Conservation (phyloP, 2,888 invertebrate genomes). For the Watsonalla binaria region DNA sequence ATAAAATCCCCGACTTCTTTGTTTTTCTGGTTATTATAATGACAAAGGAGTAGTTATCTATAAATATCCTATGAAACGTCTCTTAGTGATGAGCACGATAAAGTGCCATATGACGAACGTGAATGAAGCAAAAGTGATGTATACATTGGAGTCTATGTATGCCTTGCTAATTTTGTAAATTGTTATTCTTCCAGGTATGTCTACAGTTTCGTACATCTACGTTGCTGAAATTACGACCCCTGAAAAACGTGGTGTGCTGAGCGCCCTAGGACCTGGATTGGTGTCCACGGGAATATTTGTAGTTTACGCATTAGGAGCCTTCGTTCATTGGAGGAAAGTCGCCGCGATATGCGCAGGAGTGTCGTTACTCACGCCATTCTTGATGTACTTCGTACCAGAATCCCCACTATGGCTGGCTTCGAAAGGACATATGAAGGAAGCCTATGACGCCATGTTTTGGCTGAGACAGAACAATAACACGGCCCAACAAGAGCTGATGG, state of each 20-base stretch:
- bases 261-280: conserved; percentile 83
- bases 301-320: conserved; percentile 83
- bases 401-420: conserved; percentile 84
- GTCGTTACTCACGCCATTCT: conserved; percentile 74
- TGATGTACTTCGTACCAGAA: conserved; percentile 82
- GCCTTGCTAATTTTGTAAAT: conserved; percentile 5
- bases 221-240: conserved; percentile 84
- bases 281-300: conserved; percentile 85
- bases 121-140: too few species aligned
- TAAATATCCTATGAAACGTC: too few species aligned
- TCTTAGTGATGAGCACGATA: too few species aligned
- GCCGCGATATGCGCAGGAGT: conserved; percentile 81
- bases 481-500: conserved; percentile 81
- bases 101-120: too few species aligned
- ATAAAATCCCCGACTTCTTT: too few species aligned
- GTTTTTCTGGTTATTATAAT: too few species aligned
- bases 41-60: too few species aligned
- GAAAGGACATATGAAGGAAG: conserved; percentile 78
- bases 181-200: conserved; percentile 78
- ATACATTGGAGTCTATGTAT: too few species aligned
- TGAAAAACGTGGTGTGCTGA: conserved; percentile 82
- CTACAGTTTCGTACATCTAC: conserved; percentile 83
- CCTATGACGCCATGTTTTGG: conserved; percentile 81
- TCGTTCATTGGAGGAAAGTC: conserved; percentile 82
- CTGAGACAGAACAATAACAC: conserved; percentile 80